A percentile compares a stretch with the other conserved stretches of the same genome.
These are phyloP conservation scores for Timema podura DNA, from an alignment of 2,888 invertebrate species.

Conservation along the genomic window DNA sequence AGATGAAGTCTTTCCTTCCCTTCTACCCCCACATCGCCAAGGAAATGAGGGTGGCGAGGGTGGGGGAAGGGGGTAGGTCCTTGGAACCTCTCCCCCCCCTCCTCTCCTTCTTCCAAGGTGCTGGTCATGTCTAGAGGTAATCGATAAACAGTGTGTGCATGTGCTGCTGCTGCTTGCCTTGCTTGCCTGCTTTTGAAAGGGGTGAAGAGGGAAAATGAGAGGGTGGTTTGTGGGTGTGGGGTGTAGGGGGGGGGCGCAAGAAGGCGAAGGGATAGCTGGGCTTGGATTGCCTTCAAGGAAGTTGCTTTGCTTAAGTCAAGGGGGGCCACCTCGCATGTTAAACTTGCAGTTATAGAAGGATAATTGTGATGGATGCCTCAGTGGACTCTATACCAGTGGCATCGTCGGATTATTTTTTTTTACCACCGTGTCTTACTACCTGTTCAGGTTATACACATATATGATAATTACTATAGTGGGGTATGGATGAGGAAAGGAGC, in stretches of 20 bases:
- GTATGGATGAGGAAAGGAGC: too few species aligned
- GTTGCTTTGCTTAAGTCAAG: slow-evolving; percentile 16
- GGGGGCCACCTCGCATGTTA: slow-evolving; percentile 9
- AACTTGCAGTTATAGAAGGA: slow-evolving; percentile 10
- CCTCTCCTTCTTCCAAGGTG: slow-evolving; percentile 28
- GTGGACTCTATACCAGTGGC: background rate
- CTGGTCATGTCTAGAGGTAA: slow-evolving; percentile 32
- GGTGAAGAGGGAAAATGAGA: slow-evolving; percentile 14
- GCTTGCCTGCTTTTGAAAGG: slow-evolving; percentile 7
- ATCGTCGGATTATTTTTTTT: too few species aligned
- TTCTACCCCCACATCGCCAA: background rate
- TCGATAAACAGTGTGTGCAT: slow-evolving; percentile 31
- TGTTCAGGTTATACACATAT: too few species aligned
- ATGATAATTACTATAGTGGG: too few species aligned
- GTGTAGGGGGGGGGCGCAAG: background rate
- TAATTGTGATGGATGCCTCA: background rate
- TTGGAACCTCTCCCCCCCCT: slow-evolving; percentile 1
- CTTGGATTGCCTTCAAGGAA: slow-evolving; percentile 14
- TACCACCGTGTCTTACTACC: too few species aligned
- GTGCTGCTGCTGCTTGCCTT: slow-evolving; percentile 15
- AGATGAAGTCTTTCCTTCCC: slow-evolving; percentile 32
- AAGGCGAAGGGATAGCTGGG: background rate
- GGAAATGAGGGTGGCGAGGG: background rate
- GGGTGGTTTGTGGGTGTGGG: slow-evolving; percentile 6
- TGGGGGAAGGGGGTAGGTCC: too few species aligned